Evolutionary conservation across 2,113 vertebrate species (phyloP), one percentile per base, ranked within the genome.

Genomic region (Sinocyclocheilus maitianheensis): DNA sequence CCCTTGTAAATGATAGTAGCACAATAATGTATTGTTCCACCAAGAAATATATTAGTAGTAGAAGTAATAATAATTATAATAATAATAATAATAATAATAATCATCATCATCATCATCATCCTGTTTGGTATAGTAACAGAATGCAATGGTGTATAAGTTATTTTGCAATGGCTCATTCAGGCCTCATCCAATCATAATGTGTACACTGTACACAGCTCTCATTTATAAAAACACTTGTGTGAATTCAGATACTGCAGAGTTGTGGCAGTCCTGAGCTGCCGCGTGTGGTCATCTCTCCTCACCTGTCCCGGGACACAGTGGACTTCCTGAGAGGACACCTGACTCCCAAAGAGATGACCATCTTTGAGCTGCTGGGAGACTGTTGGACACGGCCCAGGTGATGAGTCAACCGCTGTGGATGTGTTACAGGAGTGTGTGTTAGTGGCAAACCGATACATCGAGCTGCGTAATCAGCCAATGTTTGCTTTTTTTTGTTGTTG

Each of bases 321-420:
- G 95, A 96, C 85, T 99, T 99, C 92, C 94, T 99, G 83, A 94
- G 93, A 12, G 97, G 97, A 80, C 96, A 98, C 91, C 94, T 99
- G 30, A 93, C 93, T 24, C 97, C 98, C 13, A 99, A 98, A 91
- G 98, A 99, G 90, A 97, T 94, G 93, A 92, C 89, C 1, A 93
- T 96, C 80, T 99, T 96, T 96, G 97, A 98, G 13, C 91, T 95
- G 0, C 91, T 99, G 81, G 98, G 97, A 18, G 97, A 98, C 0
- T 91, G 95, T 2, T 99, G 98, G 98, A 99, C 95, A 11, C 95
- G 94, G 86, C 96, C 97, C 81, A 97, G 97, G 98, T 99, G 92
- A 75, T 46, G 2, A 7, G 51, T 53, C 9, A 62, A 22, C 1
- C 43, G 11, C 14, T 80, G 46, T 78, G 48, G 6, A 71, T 83